Evolutionary conservation across 2,888 invertebrate species (phyloP).

Genomic region (Callosobruchus maculatus): DNA sequence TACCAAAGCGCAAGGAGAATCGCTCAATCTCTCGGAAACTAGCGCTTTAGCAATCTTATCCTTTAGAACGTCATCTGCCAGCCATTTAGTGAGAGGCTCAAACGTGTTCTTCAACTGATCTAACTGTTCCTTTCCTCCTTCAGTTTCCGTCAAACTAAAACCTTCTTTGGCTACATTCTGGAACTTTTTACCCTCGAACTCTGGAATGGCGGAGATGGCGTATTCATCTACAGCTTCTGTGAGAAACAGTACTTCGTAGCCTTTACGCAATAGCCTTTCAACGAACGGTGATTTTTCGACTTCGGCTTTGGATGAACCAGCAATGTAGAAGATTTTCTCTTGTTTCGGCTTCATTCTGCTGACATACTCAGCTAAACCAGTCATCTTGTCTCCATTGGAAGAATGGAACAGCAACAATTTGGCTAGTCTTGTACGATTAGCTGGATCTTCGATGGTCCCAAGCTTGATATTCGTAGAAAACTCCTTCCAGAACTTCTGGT

Average conservation of each 20-base stretch:
- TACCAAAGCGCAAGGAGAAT: slow-evolving; percentile 93
- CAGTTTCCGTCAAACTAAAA: slow-evolving; percentile 75
- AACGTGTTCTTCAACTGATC: slow-evolving; percentile 75
- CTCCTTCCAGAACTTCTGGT: slow-evolving; percentile 96
- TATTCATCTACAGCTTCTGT: slow-evolving; percentile 98
- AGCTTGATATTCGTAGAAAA: slow-evolving; percentile 83
- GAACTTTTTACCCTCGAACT: slow-evolving; percentile 98
- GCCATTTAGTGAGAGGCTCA: slow-evolving; percentile 89
- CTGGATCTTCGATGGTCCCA: slow-evolving; percentile 96
- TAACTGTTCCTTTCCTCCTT: slow-evolving; percentile 66
- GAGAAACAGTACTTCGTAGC: slow-evolving; percentile 92
- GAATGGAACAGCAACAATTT: slow-evolving; percentile 90
- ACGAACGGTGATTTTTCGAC: slow-evolving; percentile 92
- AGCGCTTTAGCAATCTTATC: slow-evolving; percentile 75
- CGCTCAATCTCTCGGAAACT: slow-evolving; percentile 82
- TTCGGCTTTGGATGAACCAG: slow-evolving; percentile 82
- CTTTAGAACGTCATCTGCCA: slow-evolving; percentile 74
- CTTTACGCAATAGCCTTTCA: slow-evolving; percentile 86
- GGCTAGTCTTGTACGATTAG: slow-evolving; percentile 91
- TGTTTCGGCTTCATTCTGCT: slow-evolving; percentile 93
- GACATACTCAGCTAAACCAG: slow-evolving; percentile 85
- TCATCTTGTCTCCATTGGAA: slow-evolving; percentile 65
- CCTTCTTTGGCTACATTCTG: slow-evolving; percentile 99
- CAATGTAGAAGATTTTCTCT: slow-evolving; percentile 94
- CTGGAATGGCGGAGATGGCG: slow-evolving; percentile 91